These are phyloP conservation scores for Oreohelix idahoensis DNA, from an alignment of 1,140 invertebrate genomes.

Conservation along the genomic window DNA sequence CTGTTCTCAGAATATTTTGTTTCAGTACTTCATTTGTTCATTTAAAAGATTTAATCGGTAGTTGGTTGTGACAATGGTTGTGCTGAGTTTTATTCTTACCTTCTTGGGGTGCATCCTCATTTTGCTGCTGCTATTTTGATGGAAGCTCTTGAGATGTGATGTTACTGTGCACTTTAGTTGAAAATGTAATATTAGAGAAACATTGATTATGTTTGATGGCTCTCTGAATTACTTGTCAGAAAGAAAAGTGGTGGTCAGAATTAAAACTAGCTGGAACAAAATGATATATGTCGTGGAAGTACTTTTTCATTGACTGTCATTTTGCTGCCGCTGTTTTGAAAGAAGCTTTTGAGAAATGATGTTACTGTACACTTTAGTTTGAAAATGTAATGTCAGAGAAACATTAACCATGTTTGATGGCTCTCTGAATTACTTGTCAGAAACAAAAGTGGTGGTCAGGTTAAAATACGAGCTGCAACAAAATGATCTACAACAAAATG, in stretches of 20 bases:
- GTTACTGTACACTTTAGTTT: not conserved
- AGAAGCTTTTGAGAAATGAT: not conserved
- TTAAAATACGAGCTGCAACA: not conserved
- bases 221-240: no score
- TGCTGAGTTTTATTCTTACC: not conserved
- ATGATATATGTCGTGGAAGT: no score
- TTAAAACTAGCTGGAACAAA: no score
- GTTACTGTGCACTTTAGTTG: not conserved
- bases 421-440: no score
- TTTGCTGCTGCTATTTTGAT: not conserved
- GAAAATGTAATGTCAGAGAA: not conserved
- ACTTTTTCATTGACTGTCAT: no score
- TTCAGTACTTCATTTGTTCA: constrained; percentile 5
- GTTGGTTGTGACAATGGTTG: constrained; percentile 1
- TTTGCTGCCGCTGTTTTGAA: not conserved
- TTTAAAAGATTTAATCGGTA: not conserved
- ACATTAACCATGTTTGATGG: no score
- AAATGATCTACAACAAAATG: no score
- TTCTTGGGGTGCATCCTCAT: not conserved
- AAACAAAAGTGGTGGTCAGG: no score
- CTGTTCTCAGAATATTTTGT: not conserved
- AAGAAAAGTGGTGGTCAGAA: no score
- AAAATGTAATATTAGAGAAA: no score
- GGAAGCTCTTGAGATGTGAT: not conserved
- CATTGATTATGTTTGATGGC: no score